Evolutionary conservation across 2,888 invertebrate genomes (phyloP), one percentile per base, ranked within the genome.

Genomic region (Acanthococcus lagerstroemiae): DNA sequence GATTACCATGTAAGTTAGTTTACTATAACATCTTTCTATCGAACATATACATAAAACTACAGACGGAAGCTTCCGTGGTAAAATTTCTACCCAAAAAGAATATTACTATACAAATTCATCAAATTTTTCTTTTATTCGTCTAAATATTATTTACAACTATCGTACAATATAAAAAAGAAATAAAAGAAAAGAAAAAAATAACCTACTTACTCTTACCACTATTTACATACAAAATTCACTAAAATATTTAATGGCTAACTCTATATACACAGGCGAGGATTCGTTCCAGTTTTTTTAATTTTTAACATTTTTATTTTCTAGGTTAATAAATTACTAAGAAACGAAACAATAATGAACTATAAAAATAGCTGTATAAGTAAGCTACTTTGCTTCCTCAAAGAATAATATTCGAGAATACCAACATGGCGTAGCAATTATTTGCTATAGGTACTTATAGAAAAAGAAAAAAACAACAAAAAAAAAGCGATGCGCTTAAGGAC

Each of bases 241-340:
- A 37, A 37, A 9, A 37, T 37, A 9, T 37, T 37, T 37, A 37
- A 9, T 37, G 44, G 54, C 52, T 52, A 63, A 54, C 48, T 60
- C 37, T 63, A 63, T 63, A 30, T 63, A 63, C 63, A 63, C 21
- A 63, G 63, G 63, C 63, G 63, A 63, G 63, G 63, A 63, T 63
- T 37, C 27, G 63, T 63, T 63, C 63, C 63, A 63, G 52, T 24
- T 50, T 52, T 52, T 52, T 22, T 21, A 52, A 12, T 21, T 52
- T 52, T 52, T 24, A 24, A 27, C 54, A 15, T 37, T 37, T 37
- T 37, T 37, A 15, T 37, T 63, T 63, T 22, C 44, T 52, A 30
- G 30, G n/a, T 30, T n/a, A 24, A 52, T 63, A 63, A 63, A 54
- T 63, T 63, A 63, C 30, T 63, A 54, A 63, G 27, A 52, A 45